Conservation (phyloP, 2,113 vertebrate genomes). For the Plestiodon gilberti region DNA sequence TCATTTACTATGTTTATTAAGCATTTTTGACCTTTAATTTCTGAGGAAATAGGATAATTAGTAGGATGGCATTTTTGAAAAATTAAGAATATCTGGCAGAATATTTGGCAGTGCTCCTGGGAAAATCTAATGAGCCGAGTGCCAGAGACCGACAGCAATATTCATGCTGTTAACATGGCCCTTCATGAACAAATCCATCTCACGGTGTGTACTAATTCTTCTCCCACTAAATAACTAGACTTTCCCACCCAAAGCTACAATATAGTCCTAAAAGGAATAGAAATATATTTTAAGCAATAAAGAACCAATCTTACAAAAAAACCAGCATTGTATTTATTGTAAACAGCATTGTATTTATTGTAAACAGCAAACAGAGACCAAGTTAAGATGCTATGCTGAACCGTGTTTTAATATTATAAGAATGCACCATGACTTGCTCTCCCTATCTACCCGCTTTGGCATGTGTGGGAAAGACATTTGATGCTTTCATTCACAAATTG, state of each 20-base stretch:
- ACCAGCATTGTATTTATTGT: no score
- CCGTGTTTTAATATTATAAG: no score
- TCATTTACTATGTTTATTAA: background rate
- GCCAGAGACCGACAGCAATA: background rate
- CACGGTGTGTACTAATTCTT: background rate
- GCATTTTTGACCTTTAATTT: background rate
- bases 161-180: background rate
- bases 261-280: background rate
- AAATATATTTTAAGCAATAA: background rate
- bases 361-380: background rate
- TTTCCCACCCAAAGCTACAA: background rate
- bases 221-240: background rate
- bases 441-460: no score
- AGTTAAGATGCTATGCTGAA: no score
- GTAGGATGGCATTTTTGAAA: background rate
- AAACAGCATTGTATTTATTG: no score
- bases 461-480: no score
- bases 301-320: background rate
- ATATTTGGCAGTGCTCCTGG: background rate
- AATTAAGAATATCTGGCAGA: background rate
- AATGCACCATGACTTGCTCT: no score
- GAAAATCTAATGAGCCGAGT: background rate
- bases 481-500: no score
- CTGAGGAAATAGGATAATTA: background rate
- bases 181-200: background rate